These are phyloP conservation scores for Polypedilum pembai DNA, from an alignment of 1,140 invertebrate genomes.

Conservation along the genomic window DNA sequence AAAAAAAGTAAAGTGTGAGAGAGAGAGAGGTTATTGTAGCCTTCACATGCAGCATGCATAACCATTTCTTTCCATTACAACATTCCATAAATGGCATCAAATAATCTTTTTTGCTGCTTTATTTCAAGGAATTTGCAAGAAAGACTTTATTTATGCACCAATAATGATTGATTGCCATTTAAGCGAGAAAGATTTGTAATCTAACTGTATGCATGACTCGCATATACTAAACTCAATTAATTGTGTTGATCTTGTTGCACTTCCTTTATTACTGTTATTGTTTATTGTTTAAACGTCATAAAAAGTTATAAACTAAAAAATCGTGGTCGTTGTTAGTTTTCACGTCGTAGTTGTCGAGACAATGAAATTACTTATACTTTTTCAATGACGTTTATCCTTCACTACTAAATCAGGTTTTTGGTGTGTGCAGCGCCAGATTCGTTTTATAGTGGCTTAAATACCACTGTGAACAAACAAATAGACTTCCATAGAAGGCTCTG, in stretches of 20 bases:
- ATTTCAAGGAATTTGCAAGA: neutral
- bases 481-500: too few relatives aligned
- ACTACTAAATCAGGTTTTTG: neutral
- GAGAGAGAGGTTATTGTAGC: neutral
- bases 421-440: too few relatives aligned
- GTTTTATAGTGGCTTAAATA: too few relatives aligned
- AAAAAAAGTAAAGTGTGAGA: neutral
- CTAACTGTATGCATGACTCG: neutral
- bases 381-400: conserved; percentile 3
- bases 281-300: too few relatives aligned
- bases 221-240: neutral
- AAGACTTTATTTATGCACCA: neutral
- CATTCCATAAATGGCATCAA: neutral
- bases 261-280: too few relatives aligned
- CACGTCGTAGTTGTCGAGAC: neutral
- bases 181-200: neutral
- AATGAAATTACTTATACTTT: neutral
- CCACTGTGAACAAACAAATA: too few relatives aligned
- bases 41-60: neutral
- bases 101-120: neutral
- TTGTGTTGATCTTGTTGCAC: too few relatives aligned
- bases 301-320: too few relatives aligned
- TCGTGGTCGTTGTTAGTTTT: too few relatives aligned
- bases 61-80: conserved; percentile 9
- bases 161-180: conserved; percentile 19